Conservation (phyloP, 1,140 invertebrate species). For the Drosophila neocordata region DNA sequence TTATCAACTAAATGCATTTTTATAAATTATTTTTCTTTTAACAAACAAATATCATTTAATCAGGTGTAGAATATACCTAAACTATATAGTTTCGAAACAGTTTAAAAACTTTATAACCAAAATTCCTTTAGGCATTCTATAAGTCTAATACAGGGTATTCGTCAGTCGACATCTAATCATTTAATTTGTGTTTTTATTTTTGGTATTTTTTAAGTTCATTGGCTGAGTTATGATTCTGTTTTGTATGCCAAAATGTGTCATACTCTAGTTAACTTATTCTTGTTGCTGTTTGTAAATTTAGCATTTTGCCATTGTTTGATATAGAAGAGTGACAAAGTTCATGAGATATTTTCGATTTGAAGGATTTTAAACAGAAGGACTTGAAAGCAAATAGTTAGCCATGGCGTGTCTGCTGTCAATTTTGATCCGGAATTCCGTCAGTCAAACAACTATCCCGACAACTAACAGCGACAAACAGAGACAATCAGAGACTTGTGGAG, state of each 20-base stretch:
- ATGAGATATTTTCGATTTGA: neutral
- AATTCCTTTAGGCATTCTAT: too few species aligned
- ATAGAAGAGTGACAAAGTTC: neutral
- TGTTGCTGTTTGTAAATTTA: too few species aligned
- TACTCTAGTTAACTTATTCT: slow-evolving; percentile 3
- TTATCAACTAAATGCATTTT: neutral
- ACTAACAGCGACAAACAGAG: too few species aligned
- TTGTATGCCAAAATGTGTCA: slow-evolving; percentile 8
- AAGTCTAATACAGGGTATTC: neutral
- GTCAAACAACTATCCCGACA: too few species aligned
- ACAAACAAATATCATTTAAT: neutral
- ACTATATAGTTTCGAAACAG: too few species aligned
- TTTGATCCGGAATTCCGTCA: too few species aligned
- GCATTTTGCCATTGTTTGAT: too few species aligned
- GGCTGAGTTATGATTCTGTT: neutral
- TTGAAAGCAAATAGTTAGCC: too few species aligned
- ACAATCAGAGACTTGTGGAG: neutral
- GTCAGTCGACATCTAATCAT: neutral
- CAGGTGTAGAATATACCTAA: too few species aligned
- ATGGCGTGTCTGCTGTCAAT: too few species aligned
- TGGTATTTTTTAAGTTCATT: neutral
- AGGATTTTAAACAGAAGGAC: neutral
- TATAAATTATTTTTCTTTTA: neutral
- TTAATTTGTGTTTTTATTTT: neutral
- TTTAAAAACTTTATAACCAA: too few species aligned